These are phyloP conservation scores for Anarsia innoxiella DNA, from an alignment of 2,888 invertebrate species.

Conservation along the genomic window DNA sequence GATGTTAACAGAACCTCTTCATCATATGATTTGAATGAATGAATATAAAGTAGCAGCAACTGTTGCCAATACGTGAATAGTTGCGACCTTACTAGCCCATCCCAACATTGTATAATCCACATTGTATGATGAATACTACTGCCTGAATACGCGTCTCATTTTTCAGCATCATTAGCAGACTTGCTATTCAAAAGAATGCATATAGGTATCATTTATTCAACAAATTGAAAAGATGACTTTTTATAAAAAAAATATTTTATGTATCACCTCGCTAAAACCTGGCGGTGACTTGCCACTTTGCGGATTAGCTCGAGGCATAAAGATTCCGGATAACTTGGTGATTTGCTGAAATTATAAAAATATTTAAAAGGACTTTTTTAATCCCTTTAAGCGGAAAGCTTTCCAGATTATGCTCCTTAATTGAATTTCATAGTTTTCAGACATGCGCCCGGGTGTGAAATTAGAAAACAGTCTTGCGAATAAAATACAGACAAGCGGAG, in stretches of 20 bases:
- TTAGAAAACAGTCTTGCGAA: constrained; percentile 38
- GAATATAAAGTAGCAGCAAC: constrained; percentile 39
- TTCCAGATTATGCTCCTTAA: constrained; percentile 11
- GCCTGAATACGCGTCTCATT: constrained; percentile 50
- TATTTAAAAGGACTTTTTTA: neutral
- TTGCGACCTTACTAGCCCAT: constrained; percentile 62
- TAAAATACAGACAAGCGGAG: constrained; percentile 25
- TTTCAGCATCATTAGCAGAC: constrained; percentile 40
- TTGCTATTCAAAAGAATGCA: constrained; percentile 31
- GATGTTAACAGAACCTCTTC: constrained; percentile 19
- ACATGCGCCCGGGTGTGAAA: constrained; percentile 38
- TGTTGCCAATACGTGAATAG: constrained; percentile 52
- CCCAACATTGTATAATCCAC: constrained; percentile 51
- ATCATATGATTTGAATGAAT: constrained; percentile 28
- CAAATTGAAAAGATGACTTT: constrained; percentile 18
- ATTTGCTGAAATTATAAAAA: neutral
- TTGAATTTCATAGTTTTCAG: constrained; percentile 25
- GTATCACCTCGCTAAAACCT: constrained; percentile 14
- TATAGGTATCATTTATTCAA: constrained; percentile 23
- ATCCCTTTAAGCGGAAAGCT: no score
- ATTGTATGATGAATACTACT: constrained; percentile 48
- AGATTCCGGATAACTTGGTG: no score
- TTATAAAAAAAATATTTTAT: constrained; percentile 10
- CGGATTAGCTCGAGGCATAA: no score
- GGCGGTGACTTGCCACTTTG: constrained; percentile 16